phyloP scores from a whole-genome alignment of 2,113 vertebrate species.

The Pongo abelii region DNA sequence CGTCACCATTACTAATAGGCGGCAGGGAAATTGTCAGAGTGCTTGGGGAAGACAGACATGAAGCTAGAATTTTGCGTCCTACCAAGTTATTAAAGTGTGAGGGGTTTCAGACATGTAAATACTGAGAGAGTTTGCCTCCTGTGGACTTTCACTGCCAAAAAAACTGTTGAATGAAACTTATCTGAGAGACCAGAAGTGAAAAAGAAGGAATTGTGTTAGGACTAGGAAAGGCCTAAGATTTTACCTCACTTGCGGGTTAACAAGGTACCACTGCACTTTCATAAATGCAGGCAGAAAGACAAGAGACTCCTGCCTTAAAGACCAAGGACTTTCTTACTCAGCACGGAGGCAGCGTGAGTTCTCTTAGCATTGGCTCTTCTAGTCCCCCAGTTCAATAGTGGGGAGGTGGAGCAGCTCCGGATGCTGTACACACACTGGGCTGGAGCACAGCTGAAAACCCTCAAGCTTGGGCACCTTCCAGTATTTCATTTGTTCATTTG shows the following conservation, averaged over 20 bases:
- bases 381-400: fast-evolving
- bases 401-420: fast-evolving
- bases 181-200: background rate
- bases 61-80: background rate
- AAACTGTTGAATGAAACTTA: background rate
- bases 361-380: background rate
- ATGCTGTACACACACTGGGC: background rate
- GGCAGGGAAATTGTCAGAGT: conserved; percentile 4
- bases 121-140: background rate
- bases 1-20: conserved; percentile 14
- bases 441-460: background rate
- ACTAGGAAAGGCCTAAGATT: background rate
- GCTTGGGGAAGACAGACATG: background rate
- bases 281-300: background rate
- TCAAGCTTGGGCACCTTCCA: no score
- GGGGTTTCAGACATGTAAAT: background rate
- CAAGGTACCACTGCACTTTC: background rate
- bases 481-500: background rate
- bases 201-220: background rate
- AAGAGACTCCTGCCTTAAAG: background rate
- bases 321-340: background rate
- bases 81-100: background rate
- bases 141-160: background rate
- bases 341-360: background rate
- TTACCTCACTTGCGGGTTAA: background rate